These are phyloP conservation scores for Chymomyza caudatula DNA, from an alignment of 2,888 invertebrate genomes.

Conservation along the genomic window DNA sequence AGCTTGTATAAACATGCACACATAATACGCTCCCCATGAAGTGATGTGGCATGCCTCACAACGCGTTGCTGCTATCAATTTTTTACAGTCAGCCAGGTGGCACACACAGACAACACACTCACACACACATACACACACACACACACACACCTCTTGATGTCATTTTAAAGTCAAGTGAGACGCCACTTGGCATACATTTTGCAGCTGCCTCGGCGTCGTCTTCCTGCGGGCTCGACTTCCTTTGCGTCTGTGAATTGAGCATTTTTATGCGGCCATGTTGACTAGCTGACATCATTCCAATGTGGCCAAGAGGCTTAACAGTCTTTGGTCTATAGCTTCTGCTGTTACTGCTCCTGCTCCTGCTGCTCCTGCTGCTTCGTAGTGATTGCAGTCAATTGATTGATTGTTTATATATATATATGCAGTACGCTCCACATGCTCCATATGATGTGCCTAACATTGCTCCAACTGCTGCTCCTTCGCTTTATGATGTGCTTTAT, in stretches of 20 bases:
- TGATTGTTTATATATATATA: background rate
- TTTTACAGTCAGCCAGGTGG: conserved; percentile 11
- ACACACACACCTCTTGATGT: conserved; percentile 41
- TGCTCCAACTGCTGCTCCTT: background rate
- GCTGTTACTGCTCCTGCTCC: background rate
- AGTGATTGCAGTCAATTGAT: conserved; percentile 1
- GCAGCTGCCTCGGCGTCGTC: conserved; percentile 4
- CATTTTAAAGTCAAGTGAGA: conserved; percentile 63
- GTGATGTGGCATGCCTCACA: background rate
- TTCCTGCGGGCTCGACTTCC: background rate
- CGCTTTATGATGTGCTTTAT: background rate
- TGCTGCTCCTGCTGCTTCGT: background rate
- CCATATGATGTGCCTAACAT: background rate
- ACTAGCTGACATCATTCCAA: conserved; percentile 3
- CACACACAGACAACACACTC: background rate
- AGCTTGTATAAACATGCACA: background rate
- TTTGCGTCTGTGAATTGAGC: background rate
- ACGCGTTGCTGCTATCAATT: conserved; percentile 39
- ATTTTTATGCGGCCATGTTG: background rate
- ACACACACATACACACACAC: background rate
- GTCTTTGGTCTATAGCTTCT: background rate
- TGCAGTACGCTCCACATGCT: background rate
- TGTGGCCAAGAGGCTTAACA: background rate
- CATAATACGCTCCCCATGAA: background rate
- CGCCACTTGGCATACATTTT: conserved; percentile 42